phyloP scores from a whole-genome alignment of 2,888 invertebrate genomes.

The Phoronis australis region DNA sequence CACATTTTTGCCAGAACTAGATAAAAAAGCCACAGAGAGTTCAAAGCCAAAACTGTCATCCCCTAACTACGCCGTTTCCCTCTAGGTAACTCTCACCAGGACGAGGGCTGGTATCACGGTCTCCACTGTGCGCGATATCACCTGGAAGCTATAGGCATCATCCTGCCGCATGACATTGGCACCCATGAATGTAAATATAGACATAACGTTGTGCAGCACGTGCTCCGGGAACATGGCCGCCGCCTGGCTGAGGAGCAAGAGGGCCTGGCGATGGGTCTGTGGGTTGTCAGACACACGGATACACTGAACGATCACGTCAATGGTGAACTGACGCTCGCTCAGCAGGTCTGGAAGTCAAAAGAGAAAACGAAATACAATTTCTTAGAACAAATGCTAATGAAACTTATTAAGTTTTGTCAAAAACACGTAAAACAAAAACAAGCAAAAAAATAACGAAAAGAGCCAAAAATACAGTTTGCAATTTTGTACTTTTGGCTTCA shows the following conservation, averaged over 20 bases:
- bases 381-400: too few species aligned
- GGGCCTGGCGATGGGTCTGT: slow-evolving; percentile 90
- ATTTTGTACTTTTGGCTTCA: too few species aligned
- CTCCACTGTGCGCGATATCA: slow-evolving; percentile 83
- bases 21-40: too few species aligned
- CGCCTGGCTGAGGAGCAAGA: slow-evolving; percentile 74
- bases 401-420: too few species aligned
- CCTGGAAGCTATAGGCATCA: slow-evolving; percentile 90
- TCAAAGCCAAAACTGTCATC: too few species aligned
- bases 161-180: slow-evolving; percentile 86
- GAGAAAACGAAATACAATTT: not conserved
- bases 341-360: slow-evolving; percentile 1
- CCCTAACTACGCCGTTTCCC: too few species aligned
- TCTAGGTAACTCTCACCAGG: slow-evolving; percentile 51
- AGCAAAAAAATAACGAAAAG: too few species aligned
- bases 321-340: slow-evolving; percentile 46
- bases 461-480: too few species aligned
- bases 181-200: slow-evolving; percentile 97
- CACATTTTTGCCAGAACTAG: too few species aligned
- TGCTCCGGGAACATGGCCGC: slow-evolving; percentile 72
- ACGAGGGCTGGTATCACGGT: slow-evolving; percentile 82
- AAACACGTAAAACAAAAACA: too few species aligned
- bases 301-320: slow-evolving; percentile 79
- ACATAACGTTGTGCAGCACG: slow-evolving; percentile 88
- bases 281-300: slow-evolving; percentile 87